Evolutionary conservation across 2,113 vertebrate genomes (phyloP).

Genomic region (Eclectus roratus): DNA sequence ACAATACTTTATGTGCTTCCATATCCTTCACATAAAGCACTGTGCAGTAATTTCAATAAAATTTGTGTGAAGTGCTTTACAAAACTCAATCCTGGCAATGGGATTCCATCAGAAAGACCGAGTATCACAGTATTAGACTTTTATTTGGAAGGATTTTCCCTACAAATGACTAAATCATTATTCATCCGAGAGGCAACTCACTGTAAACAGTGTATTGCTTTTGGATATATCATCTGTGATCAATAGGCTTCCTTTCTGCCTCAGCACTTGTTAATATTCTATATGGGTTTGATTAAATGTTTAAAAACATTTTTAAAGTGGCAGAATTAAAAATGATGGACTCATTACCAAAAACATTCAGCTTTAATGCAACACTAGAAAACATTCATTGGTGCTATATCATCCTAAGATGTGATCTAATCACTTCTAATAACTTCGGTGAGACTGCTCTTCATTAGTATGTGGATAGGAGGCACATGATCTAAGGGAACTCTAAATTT

Average conservation of each 20-base stretch:
- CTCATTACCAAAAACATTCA: conserved; percentile 16
- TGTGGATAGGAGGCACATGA: not conserved
- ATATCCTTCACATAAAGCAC: conserved; percentile 57
- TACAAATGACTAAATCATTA: conserved; percentile 57
- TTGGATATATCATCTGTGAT: conserved; percentile 58
- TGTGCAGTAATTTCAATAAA: conserved; percentile 63
- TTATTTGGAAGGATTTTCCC: conserved; percentile 47
- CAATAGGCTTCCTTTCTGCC: conserved; percentile 43
- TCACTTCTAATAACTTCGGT: conserved; percentile 16
- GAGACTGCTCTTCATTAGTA: not conserved
- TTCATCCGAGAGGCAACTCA: conserved; percentile 30
- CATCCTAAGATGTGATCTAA: conserved; percentile 26
- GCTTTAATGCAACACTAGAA: conserved; percentile 1
- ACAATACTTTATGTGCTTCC: conserved; percentile 59
- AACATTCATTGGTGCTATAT: conserved; percentile 19
- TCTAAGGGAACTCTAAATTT: not conserved
- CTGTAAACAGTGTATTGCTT: conserved; percentile 58
- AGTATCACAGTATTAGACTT: conserved; percentile 21
- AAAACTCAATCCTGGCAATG: conserved; percentile 13
- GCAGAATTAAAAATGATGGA: conserved; percentile 35
- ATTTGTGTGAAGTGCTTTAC: conserved; percentile 47
- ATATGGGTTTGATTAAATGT: conserved; percentile 18
- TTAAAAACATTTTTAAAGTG: conserved; percentile 45
- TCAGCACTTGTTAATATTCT: conserved; percentile 35
- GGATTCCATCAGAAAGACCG: not conserved